These are phyloP conservation scores for Gallinago nigripennis DNA, from an alignment of 2,797 vertebrate genomes.

Conservation along the genomic window DNA sequence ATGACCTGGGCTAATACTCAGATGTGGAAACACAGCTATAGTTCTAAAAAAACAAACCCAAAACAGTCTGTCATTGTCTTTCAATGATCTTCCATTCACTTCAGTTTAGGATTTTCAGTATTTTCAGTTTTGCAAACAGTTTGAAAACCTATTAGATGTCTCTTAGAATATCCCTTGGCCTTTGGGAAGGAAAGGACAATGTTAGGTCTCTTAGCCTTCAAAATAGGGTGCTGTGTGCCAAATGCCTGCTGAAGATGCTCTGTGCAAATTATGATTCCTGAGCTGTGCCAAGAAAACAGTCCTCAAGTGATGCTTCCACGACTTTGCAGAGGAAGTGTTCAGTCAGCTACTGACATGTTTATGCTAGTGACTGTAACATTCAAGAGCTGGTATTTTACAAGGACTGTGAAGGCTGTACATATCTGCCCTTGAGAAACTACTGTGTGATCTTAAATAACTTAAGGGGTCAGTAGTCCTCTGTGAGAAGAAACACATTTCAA, in stretches of 20 bases:
- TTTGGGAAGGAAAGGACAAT: not conserved
- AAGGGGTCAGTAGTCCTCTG: not conserved
- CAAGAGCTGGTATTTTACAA: not conserved
- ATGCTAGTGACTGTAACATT: not conserved
- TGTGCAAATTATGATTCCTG: not conserved
- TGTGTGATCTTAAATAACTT: not conserved
- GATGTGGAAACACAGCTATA: not conserved
- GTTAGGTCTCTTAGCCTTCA: not conserved
- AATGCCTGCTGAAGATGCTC: not conserved
- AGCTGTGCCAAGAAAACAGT: not conserved
- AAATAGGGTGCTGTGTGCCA: not conserved
- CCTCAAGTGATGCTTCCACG: not conserved
- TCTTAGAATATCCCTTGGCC: not conserved
- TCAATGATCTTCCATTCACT: not conserved
- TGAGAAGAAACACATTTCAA: not conserved
- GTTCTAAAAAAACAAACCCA: not conserved
- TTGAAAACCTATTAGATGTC: not conserved
- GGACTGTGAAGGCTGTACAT: not conserved
- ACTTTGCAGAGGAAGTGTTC: not conserved
- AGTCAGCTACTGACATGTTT: not conserved
- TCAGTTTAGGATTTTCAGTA: not conserved
- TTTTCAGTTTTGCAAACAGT: not conserved
- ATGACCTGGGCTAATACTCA: not conserved
- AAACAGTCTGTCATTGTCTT: not conserved
- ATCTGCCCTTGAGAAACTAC: not conserved